Conservation (phyloP, 2,113 vertebrate species). For the Psettodes erumei region DNA sequence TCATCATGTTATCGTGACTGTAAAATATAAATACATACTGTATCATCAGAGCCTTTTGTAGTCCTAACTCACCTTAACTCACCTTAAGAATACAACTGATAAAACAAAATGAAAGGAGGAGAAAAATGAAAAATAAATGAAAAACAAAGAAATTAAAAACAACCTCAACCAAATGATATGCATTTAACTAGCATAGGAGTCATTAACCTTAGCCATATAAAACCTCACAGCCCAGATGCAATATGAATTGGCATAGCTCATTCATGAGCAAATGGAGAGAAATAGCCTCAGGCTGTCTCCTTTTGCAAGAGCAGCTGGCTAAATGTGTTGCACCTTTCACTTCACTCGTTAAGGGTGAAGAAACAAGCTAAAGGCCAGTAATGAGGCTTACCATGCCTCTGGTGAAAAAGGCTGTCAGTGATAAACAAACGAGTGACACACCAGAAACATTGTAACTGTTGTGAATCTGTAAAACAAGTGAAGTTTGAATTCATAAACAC, state of each 20-base stretch:
- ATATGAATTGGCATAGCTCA: conserved; percentile 27
- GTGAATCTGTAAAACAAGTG: neutral
- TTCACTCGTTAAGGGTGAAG: conserved; percentile 23
- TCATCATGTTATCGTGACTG: neutral
- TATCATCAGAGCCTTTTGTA: neutral
- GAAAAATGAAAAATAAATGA: neutral
- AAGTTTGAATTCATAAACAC: neutral
- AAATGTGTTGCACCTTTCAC: conserved; percentile 54
- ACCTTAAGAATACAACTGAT: neutral
- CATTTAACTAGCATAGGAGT: conserved; percentile 12
- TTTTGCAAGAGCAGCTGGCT: conserved; percentile 46
- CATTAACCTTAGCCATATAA: conserved; percentile 25
- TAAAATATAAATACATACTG: conserved; percentile 1
- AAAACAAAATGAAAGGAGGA: neutral
- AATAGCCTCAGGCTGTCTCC: conserved; percentile 43
- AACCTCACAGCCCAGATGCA: conserved; percentile 10
- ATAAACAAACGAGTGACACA: conserved; percentile 13
- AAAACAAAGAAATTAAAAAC: conserved; percentile 6
- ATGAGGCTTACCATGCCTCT: conserved; percentile 22
- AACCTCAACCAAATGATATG: neutral
- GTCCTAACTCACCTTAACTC: neutral
- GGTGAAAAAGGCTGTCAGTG: conserved; percentile 1
- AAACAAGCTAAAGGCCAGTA: conserved; percentile 35
- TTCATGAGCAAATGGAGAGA: conserved; percentile 46
- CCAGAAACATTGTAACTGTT: neutral